phyloP scores from a whole-genome alignment of 1,140 invertebrate genomes.

The Tetranychus urticae region DNA sequence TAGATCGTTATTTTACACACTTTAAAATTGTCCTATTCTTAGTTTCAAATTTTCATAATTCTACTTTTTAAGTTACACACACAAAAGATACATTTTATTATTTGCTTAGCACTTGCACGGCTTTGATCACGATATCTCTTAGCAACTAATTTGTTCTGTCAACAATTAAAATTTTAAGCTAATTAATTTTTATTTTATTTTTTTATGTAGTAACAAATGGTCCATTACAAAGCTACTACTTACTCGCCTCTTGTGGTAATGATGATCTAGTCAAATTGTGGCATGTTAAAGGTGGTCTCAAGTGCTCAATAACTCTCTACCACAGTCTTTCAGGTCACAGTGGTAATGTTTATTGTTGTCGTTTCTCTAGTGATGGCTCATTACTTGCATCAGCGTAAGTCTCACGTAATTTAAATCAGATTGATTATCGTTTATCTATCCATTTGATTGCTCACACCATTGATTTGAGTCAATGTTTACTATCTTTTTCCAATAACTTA shows the following conservation, averaged over 20 bases:
- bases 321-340: slow-evolving; percentile 13
- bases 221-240: slow-evolving; percentile 21
- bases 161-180: not conserved
- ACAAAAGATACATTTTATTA: too few species aligned
- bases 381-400: slow-evolving; percentile 32
- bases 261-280: slow-evolving; percentile 47
- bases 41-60: too few species aligned
- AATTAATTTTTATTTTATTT: not conserved
- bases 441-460: not conserved
- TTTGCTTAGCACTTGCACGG: too few species aligned
- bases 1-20: too few species aligned
- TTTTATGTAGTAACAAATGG: slow-evolving; percentile 8
- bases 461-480: too few species aligned
- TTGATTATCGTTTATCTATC: not conserved
- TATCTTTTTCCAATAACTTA: too few species aligned
- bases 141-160: not conserved
- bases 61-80: too few species aligned
- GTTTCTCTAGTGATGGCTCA: slow-evolving; percentile 31
- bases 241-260: slow-evolving; percentile 40
- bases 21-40: too few species aligned
- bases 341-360: slow-evolving; percentile 30
- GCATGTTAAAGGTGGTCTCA: slow-evolving; percentile 28
- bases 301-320: slow-evolving; percentile 13
- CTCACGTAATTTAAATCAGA: not conserved
- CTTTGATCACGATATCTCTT: too few species aligned